These are phyloP conservation scores for Drosophila engyochracea DNA, from an alignment of 2,888 invertebrate species.

Conservation along the genomic window DNA sequence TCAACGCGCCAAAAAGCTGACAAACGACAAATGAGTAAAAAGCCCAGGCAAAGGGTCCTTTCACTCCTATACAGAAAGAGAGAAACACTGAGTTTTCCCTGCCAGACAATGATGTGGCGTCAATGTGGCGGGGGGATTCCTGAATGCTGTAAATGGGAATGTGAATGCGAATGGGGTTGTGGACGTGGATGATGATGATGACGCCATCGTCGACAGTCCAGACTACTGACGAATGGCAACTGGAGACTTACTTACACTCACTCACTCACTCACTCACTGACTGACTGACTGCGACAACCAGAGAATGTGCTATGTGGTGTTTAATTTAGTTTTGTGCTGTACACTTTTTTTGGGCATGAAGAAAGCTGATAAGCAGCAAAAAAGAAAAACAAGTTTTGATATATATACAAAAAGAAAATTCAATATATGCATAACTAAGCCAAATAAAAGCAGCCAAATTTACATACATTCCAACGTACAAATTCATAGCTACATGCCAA, in stretches of 20 bases:
- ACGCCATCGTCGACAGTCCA: slow-evolving; percentile 32
- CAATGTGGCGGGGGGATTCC: slow-evolving; percentile 10
- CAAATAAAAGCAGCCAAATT: slow-evolving; percentile 29
- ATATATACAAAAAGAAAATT: slow-evolving; percentile 14
- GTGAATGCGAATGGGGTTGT: slow-evolving; percentile 17
- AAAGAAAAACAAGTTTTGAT: slow-evolving; percentile 19
- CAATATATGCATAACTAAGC: slow-evolving; percentile 56
- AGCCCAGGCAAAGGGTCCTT: slow-evolving; percentile 35
- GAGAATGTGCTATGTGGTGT: slow-evolving; percentile 15
- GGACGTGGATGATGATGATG: slow-evolving; percentile 35
- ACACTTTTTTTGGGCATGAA: neutral
- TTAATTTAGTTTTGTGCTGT: slow-evolving; percentile 21
- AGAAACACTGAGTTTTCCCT: slow-evolving; percentile 1
- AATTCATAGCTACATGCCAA: slow-evolving; percentile 5
- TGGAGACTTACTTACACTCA: slow-evolving; percentile 13
- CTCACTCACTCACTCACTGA: neutral
- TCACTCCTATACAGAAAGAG: neutral
- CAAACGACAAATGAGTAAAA: slow-evolving; percentile 72
- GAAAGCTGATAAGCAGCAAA: slow-evolving; percentile 36
- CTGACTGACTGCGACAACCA: slow-evolving; percentile 6
- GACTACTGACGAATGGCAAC: slow-evolving; percentile 6
- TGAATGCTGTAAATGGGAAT: slow-evolving; percentile 4
- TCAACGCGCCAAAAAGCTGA: slow-evolving; percentile 75
- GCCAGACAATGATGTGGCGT: slow-evolving; percentile 28
- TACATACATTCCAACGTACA: slow-evolving; percentile 13